A percentile compares a stretch with the other conserved stretches of the same genome.
Evolutionary conservation across 2,888 invertebrate species (phyloP).

Genomic region (Eurytoma californica): DNA sequence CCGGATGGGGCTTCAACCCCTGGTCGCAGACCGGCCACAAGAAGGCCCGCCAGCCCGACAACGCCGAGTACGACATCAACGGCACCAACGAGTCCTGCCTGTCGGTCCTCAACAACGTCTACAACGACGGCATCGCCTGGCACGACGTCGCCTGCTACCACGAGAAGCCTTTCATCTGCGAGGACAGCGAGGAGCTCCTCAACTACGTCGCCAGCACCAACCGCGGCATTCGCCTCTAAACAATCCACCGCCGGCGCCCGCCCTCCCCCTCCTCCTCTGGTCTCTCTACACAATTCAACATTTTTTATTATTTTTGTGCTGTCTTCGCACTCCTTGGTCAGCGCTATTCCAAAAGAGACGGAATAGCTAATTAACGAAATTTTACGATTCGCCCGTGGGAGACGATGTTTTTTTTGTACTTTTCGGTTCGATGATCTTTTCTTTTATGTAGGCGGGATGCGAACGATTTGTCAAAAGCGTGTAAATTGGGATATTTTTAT

Average conservation of each 20-base stretch:
- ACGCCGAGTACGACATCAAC: constrained; percentile 93
- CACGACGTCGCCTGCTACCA: constrained; percentile 96
- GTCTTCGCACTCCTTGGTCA: too few species aligned
- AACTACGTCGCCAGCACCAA: constrained; percentile 90
- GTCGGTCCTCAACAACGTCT: constrained; percentile 92
- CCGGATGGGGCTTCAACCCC: constrained; percentile 89
- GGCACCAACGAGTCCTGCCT: constrained; percentile 91
- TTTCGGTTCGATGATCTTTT: too few species aligned
- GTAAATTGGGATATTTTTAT: too few species aligned
- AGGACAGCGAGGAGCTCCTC: constrained; percentile 91
- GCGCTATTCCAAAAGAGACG: too few species aligned
- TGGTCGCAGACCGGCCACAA: constrained; percentile 95
- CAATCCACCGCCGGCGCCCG: constrained; percentile 15
- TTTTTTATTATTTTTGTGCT: too few species aligned
- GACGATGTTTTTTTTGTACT: too few species aligned
- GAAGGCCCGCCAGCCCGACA: constrained; percentile 91
- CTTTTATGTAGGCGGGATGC: too few species aligned
- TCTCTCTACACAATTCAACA: too few species aligned
- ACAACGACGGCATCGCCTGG: constrained; percentile 95
- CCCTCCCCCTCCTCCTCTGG: too few species aligned
- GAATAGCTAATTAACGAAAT: too few species aligned
- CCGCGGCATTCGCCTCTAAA: constrained; percentile 88
- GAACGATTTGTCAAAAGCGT: not conserved
- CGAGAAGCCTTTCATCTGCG: constrained; percentile 93
- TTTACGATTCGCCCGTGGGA: too few species aligned